phyloP scores from a whole-genome alignment of 37 sponge, comb jelly and placozoan species.

The Diacarnus erythraeanus region DNA sequence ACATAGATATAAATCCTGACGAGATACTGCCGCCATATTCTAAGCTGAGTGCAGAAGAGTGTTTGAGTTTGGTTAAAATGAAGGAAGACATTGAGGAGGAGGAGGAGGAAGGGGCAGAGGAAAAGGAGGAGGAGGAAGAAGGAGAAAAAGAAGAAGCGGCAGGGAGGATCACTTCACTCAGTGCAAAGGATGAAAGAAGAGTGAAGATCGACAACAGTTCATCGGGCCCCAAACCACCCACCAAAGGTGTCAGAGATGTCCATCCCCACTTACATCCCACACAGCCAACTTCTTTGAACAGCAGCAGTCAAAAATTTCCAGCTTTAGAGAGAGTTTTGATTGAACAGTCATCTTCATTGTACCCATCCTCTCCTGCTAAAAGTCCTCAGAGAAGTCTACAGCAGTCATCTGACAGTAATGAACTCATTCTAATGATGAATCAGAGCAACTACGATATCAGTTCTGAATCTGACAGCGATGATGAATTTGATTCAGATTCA shows the following conservation, averaged over 20 bases:
- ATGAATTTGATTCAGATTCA: neutral
- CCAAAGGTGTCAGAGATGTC: neutral
- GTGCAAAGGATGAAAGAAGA: too few relatives aligned
- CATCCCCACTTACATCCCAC: too few relatives aligned
- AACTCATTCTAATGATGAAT: conserved; percentile 33
- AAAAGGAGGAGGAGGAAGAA: neutral
- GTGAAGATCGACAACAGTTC: neutral
- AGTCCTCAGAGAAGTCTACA: neutral
- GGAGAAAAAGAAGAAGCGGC: neutral
- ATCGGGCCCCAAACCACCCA: neutral
- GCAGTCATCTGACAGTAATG: conserved; percentile 8
- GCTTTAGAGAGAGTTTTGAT: neutral
- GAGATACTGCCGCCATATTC: conserved; percentile 30
- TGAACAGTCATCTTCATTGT: neutral
- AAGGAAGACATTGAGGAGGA: conserved; percentile 2
- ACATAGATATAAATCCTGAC: conserved; percentile 21
- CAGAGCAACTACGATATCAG: neutral
- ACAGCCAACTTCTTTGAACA: neutral
- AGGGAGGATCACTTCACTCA: neutral
- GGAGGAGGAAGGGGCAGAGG: neutral
- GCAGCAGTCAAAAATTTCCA: neutral
- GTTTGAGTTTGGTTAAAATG: neutral
- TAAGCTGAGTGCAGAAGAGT: neutral
- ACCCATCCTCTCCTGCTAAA: neutral
- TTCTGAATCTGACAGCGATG: conserved; percentile 21